Conservation (phyloP, 2,797 vertebrate species). For the Spondyliosoma cantharus region DNA sequence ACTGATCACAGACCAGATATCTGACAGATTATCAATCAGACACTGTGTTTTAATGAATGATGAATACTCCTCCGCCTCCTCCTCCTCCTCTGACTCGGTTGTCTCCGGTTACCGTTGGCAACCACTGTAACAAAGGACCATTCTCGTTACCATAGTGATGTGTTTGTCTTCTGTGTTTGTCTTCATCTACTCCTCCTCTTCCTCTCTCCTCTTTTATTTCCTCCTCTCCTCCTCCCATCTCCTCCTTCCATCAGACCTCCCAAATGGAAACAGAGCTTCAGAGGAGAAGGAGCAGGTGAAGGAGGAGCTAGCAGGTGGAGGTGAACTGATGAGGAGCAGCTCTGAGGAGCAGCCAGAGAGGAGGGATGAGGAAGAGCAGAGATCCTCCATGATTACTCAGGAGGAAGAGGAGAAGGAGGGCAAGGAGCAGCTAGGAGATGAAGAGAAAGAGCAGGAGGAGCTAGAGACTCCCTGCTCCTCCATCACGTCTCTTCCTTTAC, state of each 20-base stretch:
- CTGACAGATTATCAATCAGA: not conserved
- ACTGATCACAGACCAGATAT: too few species aligned
- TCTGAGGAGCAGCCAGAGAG: not conserved
- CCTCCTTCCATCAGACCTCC: constrained; percentile 1
- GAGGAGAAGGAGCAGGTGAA: constrained; percentile 35
- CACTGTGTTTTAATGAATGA: not conserved
- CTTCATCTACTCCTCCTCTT: not conserved
- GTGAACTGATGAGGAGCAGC: constrained; percentile 24
- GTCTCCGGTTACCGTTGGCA: not conserved
- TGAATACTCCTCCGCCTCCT: not conserved
- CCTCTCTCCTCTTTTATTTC: not conserved
- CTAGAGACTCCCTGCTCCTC: too few species aligned
- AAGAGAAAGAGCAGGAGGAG: not conserved
- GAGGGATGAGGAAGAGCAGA: not conserved
- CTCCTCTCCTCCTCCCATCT: not conserved
- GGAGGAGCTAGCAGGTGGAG: constrained; percentile 19
- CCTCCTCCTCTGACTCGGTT: not conserved
- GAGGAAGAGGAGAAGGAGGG: not conserved
- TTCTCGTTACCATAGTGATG: not conserved
- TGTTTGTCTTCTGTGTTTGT: constrained; percentile 13
- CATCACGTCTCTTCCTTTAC: not conserved
- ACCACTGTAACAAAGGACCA: constrained; percentile 1
- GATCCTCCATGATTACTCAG: too few species aligned
- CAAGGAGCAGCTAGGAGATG: not conserved
- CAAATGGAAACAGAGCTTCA: constrained; percentile 38